Base-by-base conservation (phyloP, 2,888 invertebrate genomes). In the Caradrina kadenii region DNA sequence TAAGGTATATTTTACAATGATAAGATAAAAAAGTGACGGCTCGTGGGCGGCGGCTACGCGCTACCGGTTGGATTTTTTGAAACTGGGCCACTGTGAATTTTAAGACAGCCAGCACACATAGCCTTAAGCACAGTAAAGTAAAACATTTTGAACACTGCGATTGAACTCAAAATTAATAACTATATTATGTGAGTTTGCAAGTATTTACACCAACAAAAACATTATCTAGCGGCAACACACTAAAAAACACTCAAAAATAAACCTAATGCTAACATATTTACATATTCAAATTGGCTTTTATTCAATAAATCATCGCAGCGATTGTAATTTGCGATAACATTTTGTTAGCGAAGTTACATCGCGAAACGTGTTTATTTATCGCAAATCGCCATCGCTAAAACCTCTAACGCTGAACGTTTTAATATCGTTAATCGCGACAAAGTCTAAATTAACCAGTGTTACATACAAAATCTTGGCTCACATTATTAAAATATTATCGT, bases 91-190 rank as follows among this genome's bases (percentile, higher is more conserved):
- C 4, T 26, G 26, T 26, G 26, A 26, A 26, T 8, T 6, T 35
- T 35, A 35, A 35, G 5, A 39, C 19, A 17, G 21, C 15, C 13
- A 2, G 6, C 15, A 22, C 19, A 19, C 35, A n/a, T n/a, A 39
- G 6, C 21, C 39, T 62, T 53, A 67, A 77, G 73, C 75, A 76
- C 82, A 86, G 76, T 78, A 76, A 74, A 77, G 45, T 42, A 11
- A 73, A 69, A 74, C 58, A 73, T 52, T 79, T 82, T 86, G 84
- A 86, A 87, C 83, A 88, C 83, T 77, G 85, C 82, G 65, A 81
- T 81, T 78, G 60, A 74, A 81, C 76, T 79, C 69, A 81, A 81
- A 69, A 68, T 74, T 54, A 75, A 71, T 48, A 31, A 56, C 62
- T 58, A 55, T 42, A 39, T 35, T 22, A 64, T 58, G 48, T 66